Evolutionary conservation across 2,888 invertebrate genomes (phyloP), one percentile per base, ranked within the genome.

Genomic region (Scrobipalpa atriplicella): DNA sequence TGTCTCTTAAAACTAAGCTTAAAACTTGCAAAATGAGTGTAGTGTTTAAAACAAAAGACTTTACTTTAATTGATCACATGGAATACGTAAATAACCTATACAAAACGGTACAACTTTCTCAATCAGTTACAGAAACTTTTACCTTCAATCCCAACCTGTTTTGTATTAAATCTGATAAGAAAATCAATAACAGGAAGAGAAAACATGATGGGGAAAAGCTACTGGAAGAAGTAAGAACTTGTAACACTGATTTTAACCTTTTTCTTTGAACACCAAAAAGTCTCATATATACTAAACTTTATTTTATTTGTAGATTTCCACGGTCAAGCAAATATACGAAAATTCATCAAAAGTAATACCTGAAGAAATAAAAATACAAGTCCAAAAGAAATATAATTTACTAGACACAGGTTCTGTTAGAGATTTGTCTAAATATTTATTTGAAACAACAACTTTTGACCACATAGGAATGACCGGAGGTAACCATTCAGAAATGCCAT

Each of bases 401-500:
- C 64, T 79, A 70, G 72, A 93, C 78, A 73, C 89, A 79, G 68
- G 73, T 66, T 71, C 75, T 69, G 77, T 88, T 0, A 78, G 87
- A 64, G 76, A 84, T 36, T 69, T 85, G n/a, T 78, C 89, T 3
- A 79, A 78, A 66, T 66, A 76, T 18, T 69, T 85, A 18, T 87
- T 88, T 79, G 85, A 90, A 72, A 70, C 75, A 10, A 89, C 85
- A 10, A 13, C 76, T 10, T 87, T 88, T 76, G 74, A 85, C 18
- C 75, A 84, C 38, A 64, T 9, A 1, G 84, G 83, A 1, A 64
- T 85, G 0, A 82, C 76, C 56, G 96, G 96, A 39, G 93, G 93
- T 8, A 96, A 96, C 77, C 85, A 86, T 63, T 90, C 89, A 7
- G 82, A 92, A 6, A 73, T 76, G 47, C 83, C 95, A 63, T 81